These are phyloP conservation scores for Lutjanus erythropterus DNA, from an alignment of 2,113 vertebrate species.

Conservation along the genomic window DNA sequence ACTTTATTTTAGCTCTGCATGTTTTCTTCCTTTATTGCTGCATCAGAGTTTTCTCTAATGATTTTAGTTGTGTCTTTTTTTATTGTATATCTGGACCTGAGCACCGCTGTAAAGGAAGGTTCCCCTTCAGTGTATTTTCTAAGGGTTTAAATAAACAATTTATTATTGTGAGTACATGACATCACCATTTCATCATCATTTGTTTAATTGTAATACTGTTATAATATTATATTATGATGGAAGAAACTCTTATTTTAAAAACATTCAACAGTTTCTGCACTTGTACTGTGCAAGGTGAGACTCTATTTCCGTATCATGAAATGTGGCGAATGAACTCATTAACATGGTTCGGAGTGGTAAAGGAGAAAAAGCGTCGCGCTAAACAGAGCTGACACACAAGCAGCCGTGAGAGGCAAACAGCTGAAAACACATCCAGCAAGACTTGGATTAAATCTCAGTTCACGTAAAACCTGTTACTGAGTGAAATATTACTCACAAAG, in stretches of 20 bases:
- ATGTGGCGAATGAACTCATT: neutral
- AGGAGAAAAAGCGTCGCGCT: neutral
- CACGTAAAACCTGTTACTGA: neutral
- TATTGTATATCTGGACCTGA: too few species aligned
- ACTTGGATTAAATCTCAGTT: constrained; percentile 1
- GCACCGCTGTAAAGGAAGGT: too few species aligned
- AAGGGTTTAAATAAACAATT: too few species aligned
- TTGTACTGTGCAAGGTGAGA: neutral
- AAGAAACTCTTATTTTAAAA: neutral
- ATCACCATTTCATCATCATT: too few species aligned
- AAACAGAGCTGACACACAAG: neutral
- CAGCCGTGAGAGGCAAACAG: neutral
- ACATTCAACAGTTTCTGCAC: neutral
- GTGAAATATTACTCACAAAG: too few species aligned
- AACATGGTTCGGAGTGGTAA: neutral
- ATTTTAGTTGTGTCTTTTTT: too few species aligned
- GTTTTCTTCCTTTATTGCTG: too few species aligned
- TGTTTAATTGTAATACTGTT: too few species aligned
- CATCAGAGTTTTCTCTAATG: too few species aligned
- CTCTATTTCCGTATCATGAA: neutral
- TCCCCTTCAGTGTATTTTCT: too few species aligned
- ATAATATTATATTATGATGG: neutral
- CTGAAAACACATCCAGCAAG: constrained; percentile 1
- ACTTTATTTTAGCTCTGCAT: too few species aligned
- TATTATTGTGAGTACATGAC: too few species aligned